Evolutionary conservation across 2,113 vertebrate genomes (phyloP), one percentile per base, ranked within the genome.

Genomic region (Trachemys scripta): DNA sequence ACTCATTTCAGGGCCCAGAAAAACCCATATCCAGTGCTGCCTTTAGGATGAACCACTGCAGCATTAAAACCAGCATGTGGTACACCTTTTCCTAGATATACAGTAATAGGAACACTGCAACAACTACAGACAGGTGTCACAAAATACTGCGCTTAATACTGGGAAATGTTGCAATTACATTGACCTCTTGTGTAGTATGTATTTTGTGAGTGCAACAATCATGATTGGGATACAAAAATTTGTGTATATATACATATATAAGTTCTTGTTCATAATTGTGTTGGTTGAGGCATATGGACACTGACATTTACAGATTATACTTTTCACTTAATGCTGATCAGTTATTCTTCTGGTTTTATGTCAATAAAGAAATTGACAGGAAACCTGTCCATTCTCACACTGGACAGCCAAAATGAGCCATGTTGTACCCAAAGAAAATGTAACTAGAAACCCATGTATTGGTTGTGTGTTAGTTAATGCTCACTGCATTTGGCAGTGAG

Each of bases 191-290:
- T 4, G 57, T 35, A 76, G 38, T 31, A 76, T 0, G 0, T 29
- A 31, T 90, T 86, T 95, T 90, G 88, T 83, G 31, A 79, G n/a
- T 82, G 51, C 88, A 84, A 50, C 83, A 79, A 59, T 92, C 53
- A 76, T 80, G 59, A 88, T 5, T 78, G 38, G 22, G 82, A 88
- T 91, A 84, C 42, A 84, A 76, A 49, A 53, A 53, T 31, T 45
- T 2, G 2, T 53, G 47, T 88, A 25, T 80, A 12, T 22, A 31
- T 20, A 35, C 7, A 29, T 69, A 35, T 8, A 17, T 20, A 42
- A 50, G 20, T 80, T 50, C 72, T 65, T n/a, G 31, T 31, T 53
- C 56, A 45, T 49, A 81, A 59, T 86, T 85, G 45, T 38, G 2
- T 81, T 82, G 57, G 82, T 29, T 9, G 9, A 93, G 31, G 10